Percentiles rank a stretch among this genome's conserved stretches.
Evolutionary conservation across 2,797 vertebrate species (phyloP).

Genomic region (Muscicapa striata): DNA sequence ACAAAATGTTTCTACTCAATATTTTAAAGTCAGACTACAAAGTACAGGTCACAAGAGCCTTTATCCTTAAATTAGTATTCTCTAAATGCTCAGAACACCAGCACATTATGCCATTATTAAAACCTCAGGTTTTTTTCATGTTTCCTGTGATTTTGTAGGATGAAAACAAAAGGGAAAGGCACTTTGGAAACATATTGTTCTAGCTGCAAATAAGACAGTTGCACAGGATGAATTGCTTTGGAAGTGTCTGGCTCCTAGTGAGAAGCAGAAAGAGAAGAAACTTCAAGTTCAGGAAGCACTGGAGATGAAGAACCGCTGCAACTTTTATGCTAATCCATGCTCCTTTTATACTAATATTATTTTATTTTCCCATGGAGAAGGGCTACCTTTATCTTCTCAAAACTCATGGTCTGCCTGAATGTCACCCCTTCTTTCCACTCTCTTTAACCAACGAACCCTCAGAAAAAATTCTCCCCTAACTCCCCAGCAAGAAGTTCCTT

Average conservation of each 20-base stretch:
- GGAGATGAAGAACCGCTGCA: not conserved
- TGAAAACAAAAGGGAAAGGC: not conserved
- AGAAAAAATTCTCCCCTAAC: not conserved
- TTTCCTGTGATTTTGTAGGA: not conserved
- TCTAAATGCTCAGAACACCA: not conserved
- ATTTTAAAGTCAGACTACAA: not conserved
- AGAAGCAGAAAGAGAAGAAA: not conserved
- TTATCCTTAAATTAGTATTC: not conserved
- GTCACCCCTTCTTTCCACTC: not conserved
- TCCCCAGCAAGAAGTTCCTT: not conserved
- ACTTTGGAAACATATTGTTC: not conserved
- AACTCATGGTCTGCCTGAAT: not conserved
- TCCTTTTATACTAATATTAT: not conserved
- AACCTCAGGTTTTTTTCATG: not conserved
- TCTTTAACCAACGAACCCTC: not conserved
- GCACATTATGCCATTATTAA: not conserved
- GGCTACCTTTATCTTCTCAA: not conserved
- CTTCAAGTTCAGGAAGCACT: not conserved
- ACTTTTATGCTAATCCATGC: fast-evolving
- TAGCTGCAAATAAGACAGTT: not conserved
- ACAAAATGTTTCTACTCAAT: not conserved
- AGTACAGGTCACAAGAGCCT: not conserved
- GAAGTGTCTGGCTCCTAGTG: not conserved
- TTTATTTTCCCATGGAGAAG: not conserved
- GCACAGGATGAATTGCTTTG: not conserved